These are phyloP conservation scores for Carposina sasakii DNA, from an alignment of 1,140 invertebrate genomes.

Conservation along the genomic window DNA sequence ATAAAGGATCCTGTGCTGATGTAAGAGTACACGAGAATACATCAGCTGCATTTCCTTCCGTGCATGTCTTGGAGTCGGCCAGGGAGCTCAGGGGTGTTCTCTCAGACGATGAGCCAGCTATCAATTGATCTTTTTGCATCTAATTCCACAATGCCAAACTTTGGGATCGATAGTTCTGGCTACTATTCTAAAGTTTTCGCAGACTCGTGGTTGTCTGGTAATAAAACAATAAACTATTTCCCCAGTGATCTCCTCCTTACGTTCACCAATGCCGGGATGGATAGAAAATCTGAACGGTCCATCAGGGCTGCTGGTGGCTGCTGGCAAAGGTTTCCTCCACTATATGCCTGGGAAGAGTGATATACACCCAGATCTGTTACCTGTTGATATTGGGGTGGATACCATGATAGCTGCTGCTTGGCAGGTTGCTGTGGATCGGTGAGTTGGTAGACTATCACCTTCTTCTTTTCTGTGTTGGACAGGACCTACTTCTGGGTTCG, in stretches of 20 bases:
- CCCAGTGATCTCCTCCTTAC: conserved; percentile 46
- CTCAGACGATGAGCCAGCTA: neutral
- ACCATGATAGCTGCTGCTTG: conserved; percentile 84
- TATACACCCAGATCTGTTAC: conserved; percentile 79
- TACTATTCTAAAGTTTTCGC: neutral
- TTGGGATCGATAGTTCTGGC: neutral
- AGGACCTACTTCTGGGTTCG: neutral
- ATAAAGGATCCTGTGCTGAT: neutral
- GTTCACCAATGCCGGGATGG: conserved; percentile 78
- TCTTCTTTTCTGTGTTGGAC: neutral
- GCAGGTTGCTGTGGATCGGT: conserved; percentile 71
- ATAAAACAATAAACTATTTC: neutral
- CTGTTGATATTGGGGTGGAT: conserved; percentile 88
- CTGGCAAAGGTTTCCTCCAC: conserved; percentile 82
- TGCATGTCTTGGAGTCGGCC: neutral
- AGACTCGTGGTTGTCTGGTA: no score
- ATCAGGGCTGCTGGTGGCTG: conserved; percentile 78
- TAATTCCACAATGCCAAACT: neutral
- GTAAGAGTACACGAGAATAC: neutral
- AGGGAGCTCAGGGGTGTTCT: neutral
- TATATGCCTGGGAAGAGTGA: conserved; percentile 75
- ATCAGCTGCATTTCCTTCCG: neutral
- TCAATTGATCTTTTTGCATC: neutral
- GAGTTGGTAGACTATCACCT: conserved; percentile 29
- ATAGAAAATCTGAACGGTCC: conserved; percentile 94